phyloP scores from a whole-genome alignment of 2,797 vertebrate species.

The Lerista edwardsae region DNA sequence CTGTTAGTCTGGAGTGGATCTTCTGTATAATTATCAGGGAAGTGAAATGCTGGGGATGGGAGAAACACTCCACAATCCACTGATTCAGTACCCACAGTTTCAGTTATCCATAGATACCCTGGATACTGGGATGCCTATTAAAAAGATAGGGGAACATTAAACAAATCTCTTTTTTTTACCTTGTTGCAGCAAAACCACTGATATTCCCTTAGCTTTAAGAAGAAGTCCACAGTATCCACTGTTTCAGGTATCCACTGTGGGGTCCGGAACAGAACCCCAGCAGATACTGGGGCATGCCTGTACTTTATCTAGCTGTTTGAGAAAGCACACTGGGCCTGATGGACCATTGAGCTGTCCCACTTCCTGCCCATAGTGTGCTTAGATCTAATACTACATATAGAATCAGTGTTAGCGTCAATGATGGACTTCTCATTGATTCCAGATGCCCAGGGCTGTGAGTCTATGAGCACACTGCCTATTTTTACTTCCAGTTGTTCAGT shows the following conservation, averaged over 20 bases:
- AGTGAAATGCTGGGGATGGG: background rate
- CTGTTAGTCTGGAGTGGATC: background rate
- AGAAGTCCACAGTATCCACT: too few relatives aligned
- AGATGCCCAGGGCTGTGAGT: background rate
- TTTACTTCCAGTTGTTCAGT: background rate
- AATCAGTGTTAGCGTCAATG: background rate
- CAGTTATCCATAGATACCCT: too few relatives aligned
- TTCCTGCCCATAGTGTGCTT: background rate
- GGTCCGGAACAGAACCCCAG: too few relatives aligned
- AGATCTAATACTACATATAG: background rate
- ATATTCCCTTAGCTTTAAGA: too few relatives aligned
- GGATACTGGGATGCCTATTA: too few relatives aligned
- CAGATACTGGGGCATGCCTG: too few relatives aligned
- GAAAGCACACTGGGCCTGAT: background rate
- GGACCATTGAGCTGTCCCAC: background rate
- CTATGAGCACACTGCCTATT: slow-evolving; percentile 11
- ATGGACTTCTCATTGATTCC: background rate
- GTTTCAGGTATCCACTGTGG: too few relatives aligned
- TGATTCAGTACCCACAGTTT: too few relatives aligned
- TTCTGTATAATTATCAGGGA: background rate
- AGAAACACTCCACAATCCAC: background rate
- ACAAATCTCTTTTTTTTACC: too few relatives aligned
- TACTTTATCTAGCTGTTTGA: background rate
- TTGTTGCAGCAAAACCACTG: background rate
- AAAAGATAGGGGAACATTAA: too few relatives aligned